Evolutionary conservation across 1,140 invertebrate genomes (phyloP).

Genomic region (Drosophila simulans): DNA sequence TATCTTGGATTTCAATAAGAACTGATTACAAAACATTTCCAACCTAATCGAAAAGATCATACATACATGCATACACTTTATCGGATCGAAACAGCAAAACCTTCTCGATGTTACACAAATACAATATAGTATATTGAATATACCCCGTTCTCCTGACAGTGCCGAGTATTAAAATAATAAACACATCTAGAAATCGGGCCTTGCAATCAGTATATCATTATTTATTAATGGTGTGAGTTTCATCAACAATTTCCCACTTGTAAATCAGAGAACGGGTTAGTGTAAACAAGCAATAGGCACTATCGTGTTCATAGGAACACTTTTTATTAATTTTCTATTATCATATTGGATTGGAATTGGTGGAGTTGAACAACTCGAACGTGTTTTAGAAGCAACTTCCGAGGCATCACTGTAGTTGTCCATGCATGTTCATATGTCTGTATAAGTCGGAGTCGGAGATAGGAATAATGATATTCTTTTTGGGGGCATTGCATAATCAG

Average conservation of each 20-base stretch:
- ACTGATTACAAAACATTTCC: no score
- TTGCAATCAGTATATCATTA: constrained; percentile 30
- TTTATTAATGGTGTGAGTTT: constrained; percentile 21
- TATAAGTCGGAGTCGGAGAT: constrained; percentile 16
- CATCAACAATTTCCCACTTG: constrained; percentile 15
- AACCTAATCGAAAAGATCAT: no score
- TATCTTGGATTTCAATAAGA: no score
- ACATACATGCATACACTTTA: background rate
- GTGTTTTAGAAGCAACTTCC: background rate
- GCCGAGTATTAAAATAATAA: constrained; percentile 12
- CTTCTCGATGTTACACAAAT: background rate
- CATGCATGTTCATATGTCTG: constrained; percentile 7
- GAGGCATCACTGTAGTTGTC: constrained; percentile 17
- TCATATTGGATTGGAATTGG: constrained; percentile 1
- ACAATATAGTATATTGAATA: constrained; percentile 1
- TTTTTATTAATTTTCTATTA: background rate
- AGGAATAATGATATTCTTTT: constrained; percentile 42
- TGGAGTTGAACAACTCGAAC: background rate
- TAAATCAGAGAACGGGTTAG: background rate
- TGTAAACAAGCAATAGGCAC: background rate
- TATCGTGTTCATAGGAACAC: constrained; percentile 4
- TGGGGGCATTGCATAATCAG: constrained; percentile 42
- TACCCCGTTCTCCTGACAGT: background rate
- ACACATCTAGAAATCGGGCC: constrained; percentile 16
- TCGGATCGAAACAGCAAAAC: background rate